A percentile compares a stretch with the other conserved stretches of the same genome.
Conservation (phyloP, 2,797 vertebrate species). For the Bovichtus diacanthus region DNA sequence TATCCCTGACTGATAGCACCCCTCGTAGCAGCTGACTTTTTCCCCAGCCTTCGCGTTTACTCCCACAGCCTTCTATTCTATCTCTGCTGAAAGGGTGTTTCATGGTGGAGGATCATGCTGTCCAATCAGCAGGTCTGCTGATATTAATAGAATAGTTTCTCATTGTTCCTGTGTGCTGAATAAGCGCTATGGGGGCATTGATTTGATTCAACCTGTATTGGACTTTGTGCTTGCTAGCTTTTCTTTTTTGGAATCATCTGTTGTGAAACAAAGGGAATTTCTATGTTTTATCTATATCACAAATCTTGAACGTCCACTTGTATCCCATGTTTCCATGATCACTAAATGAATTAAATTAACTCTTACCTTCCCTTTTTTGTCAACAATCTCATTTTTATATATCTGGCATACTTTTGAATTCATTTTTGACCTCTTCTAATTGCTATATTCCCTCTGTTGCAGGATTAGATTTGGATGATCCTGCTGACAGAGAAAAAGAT, state of each 20-base stretch:
- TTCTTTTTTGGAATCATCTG: slow-evolving; percentile 9
- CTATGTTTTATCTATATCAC: too few species aligned
- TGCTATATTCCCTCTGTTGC: slow-evolving; percentile 63
- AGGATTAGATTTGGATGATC: slow-evolving; percentile 71
- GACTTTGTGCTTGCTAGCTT: slow-evolving; percentile 1
- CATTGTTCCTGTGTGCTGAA: slow-evolving; percentile 18
- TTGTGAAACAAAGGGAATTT: background rate
- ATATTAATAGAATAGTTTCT: slow-evolving; percentile 39
- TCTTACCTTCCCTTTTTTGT: slow-evolving; percentile 9
- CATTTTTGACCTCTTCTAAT: slow-evolving; percentile 15
- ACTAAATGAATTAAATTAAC: slow-evolving; percentile 17
- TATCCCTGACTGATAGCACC: slow-evolving; percentile 30
- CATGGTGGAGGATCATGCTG: slow-evolving; percentile 53
- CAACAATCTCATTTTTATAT: slow-evolving; percentile 8
- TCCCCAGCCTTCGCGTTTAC: slow-evolving; percentile 38
- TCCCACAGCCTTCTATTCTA: slow-evolving; percentile 40
- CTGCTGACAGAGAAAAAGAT: slow-evolving; percentile 50
- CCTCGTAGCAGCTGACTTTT: slow-evolving; percentile 52
- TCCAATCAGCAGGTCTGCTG: slow-evolving; percentile 34
- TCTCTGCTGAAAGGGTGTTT: slow-evolving; percentile 49
- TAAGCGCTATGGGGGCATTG: slow-evolving; percentile 14
- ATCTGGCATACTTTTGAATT: background rate
- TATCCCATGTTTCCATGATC: background rate
- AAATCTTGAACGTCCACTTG: slow-evolving; percentile 7
- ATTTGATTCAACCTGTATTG: slow-evolving; percentile 11